These are phyloP conservation scores for Brassicogethes aeneus DNA, from an alignment of 2,888 invertebrate genomes.

Conservation along the genomic window DNA sequence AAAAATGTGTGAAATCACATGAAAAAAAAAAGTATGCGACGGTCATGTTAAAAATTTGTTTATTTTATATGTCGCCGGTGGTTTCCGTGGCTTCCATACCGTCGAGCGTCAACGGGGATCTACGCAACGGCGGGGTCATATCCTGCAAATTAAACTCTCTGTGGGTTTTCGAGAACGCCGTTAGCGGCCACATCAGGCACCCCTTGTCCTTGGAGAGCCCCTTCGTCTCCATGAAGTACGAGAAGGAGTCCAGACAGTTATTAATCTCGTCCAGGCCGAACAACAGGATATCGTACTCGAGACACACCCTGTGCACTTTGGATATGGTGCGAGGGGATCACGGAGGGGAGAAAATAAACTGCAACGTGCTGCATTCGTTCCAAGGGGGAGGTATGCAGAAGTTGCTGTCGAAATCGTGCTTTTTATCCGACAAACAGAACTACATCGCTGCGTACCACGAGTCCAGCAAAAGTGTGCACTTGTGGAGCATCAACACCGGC, in stretches of 20 bases:
- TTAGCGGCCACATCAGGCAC: slow-evolving; percentile 37
- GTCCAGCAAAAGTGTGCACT: slow-evolving; percentile 52
- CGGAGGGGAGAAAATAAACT: slow-evolving; percentile 39
- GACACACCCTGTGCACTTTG: slow-evolving; percentile 47
- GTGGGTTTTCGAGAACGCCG: slow-evolving; percentile 53
- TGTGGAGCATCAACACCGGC: slow-evolving; percentile 54
- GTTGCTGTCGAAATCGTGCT: slow-evolving; percentile 56
- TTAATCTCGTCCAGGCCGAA: slow-evolving; percentile 65
- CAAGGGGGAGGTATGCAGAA: slow-evolving; percentile 59
- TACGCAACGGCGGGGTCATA: slow-evolving; percentile 52
- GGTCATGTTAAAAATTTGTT: too few relatives aligned
- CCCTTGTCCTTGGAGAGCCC: slow-evolving; percentile 61
- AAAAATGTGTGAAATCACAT: too few relatives aligned
- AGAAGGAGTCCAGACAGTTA: slow-evolving; percentile 53
- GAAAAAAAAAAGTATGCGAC: too few relatives aligned
- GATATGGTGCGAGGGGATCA: slow-evolving; percentile 39
- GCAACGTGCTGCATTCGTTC: slow-evolving; percentile 53
- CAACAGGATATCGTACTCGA: slow-evolving; percentile 43
- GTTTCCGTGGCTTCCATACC: slow-evolving; percentile 51
- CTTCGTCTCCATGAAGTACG: slow-evolving; percentile 65
- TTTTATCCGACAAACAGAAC: slow-evolving; percentile 48
- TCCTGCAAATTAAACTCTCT: slow-evolving; percentile 67
- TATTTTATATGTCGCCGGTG: slow-evolving; percentile 70
- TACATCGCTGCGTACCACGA: slow-evolving; percentile 70
- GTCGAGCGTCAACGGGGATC: slow-evolving; percentile 34